Percentiles rank a stretch among this genome's conserved stretches.
Evolutionary conservation across 2,797 vertebrate species (phyloP).

Genomic region (Leptatherina wallacei): DNA sequence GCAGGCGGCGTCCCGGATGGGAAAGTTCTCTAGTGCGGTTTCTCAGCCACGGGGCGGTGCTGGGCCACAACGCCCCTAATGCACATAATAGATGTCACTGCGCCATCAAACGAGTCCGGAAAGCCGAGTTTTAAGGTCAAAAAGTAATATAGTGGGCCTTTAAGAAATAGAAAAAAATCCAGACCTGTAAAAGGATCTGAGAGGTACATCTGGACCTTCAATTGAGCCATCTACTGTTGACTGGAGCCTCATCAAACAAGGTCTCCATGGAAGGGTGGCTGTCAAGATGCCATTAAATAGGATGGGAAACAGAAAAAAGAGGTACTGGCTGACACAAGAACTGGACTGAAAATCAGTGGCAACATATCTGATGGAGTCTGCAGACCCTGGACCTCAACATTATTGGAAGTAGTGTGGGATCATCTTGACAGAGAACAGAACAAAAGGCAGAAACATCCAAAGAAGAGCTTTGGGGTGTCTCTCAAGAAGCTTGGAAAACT

Average conservation of each 20-base stretch:
- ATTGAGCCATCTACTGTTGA: background rate
- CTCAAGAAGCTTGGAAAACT: background rate
- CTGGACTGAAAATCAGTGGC: background rate
- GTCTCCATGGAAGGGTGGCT: background rate
- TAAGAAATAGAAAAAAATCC: background rate
- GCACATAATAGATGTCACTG: no score
- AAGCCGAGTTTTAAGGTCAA: no score
- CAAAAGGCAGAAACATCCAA: background rate
- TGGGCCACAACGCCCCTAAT: no score
- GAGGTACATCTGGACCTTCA: background rate
- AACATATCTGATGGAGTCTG: background rate
- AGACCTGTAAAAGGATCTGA: background rate
- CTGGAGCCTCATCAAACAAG: background rate
- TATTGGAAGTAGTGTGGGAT: no score
- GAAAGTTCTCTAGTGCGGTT: no score
- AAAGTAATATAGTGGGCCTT: no score
- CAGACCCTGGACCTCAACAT: background rate
- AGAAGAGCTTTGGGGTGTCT: background rate
- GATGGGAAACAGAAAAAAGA: no score
- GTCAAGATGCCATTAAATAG: background rate
- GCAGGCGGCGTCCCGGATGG: no score
- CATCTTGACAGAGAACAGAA: background rate
- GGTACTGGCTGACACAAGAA: background rate
- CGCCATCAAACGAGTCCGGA: no score
- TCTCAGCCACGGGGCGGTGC: no score